Percentiles rank a stretch among this genome's conserved stretches.
These are phyloP conservation scores for Rhabdomys pumilio DNA, from an alignment of 2,797 vertebrate species.

Conservation along the genomic window DNA sequence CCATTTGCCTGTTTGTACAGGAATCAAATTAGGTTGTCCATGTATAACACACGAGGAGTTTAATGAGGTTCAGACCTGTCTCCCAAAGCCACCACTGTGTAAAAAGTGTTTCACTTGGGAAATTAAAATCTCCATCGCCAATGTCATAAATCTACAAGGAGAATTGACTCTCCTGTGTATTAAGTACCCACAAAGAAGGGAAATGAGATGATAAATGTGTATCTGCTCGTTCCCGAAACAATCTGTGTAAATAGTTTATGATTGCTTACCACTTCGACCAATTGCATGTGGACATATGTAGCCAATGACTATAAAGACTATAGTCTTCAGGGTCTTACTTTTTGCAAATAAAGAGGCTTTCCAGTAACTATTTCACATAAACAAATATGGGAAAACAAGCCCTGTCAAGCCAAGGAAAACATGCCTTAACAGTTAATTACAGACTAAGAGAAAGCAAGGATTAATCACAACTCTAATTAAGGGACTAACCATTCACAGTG, in stretches of 20 bases:
- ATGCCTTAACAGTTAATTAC: constrained; percentile 47
- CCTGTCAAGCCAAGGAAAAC: constrained; percentile 47
- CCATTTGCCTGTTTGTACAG: constrained; percentile 82
- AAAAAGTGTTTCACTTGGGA: constrained; percentile 82
- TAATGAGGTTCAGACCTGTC: constrained; percentile 83
- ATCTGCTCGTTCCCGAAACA: constrained; percentile 68
- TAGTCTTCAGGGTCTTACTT: not conserved
- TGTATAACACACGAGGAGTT: constrained; percentile 78
- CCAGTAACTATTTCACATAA: constrained; percentile 67
- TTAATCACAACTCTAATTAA: constrained; percentile 21
- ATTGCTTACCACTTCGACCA: constrained; percentile 43
- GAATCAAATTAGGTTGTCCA: constrained; percentile 84
- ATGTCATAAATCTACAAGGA: constrained; percentile 80
- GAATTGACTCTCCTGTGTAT: constrained; percentile 71
- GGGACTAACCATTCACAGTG: not conserved
- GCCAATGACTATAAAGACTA: constrained; percentile 47
- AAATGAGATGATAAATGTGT: constrained; percentile 31
- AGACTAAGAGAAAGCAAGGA: not conserved
- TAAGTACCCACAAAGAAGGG: constrained; percentile 59
- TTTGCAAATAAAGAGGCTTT: constrained; percentile 68
- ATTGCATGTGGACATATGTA: constrained; percentile 53
- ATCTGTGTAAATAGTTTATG: constrained; percentile 31
- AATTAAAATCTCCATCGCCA: constrained; percentile 81
- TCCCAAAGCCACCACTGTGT: constrained; percentile 70
- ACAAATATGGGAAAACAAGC: constrained; percentile 56